phyloP scores from a whole-genome alignment of 2,888 invertebrate genomes.

The Leptogaster cylindrica region DNA sequence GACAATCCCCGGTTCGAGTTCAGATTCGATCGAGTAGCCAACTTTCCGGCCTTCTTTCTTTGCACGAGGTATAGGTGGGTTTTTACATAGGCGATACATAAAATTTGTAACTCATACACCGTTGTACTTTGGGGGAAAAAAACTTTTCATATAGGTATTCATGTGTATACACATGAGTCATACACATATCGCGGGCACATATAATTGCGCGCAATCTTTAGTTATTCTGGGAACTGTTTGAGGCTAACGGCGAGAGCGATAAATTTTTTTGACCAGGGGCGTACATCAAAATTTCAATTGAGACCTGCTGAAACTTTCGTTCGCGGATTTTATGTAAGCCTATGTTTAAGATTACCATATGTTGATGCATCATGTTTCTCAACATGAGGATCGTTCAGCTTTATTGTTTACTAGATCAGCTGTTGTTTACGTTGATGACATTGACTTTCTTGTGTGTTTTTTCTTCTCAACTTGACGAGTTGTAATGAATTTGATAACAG shows the following conservation, averaged over 20 bases:
- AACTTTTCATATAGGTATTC: constrained; percentile 7
- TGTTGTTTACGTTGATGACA: background rate
- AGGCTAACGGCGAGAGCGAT: background rate
- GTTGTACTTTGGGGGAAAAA: no score
- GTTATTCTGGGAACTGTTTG: constrained; percentile 27
- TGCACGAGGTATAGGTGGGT: background rate
- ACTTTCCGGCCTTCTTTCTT: constrained; percentile 41
- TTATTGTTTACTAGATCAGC: background rate
- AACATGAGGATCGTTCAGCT: no score
- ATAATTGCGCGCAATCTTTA: constrained; percentile 13
- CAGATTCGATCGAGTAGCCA: constrained; percentile 41
- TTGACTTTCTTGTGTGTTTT: no score
- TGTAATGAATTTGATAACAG: no score
- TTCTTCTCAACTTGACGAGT: no score
- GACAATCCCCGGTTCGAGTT: background rate
- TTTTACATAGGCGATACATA: background rate
- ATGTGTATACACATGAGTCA: constrained; percentile 30
- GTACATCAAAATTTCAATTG: background rate
- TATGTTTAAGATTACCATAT: background rate
- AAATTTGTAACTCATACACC: no score
- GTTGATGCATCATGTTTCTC: constrained; percentile 9
- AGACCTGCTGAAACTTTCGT: background rate
- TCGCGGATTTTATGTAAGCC: constrained; percentile 6
- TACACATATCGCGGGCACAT: constrained; percentile 35
- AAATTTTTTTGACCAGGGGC: constrained; percentile 4